These are phyloP conservation scores for Scophthalmus maximus DNA, from an alignment of 2,113 vertebrate species.

Conservation along the genomic window DNA sequence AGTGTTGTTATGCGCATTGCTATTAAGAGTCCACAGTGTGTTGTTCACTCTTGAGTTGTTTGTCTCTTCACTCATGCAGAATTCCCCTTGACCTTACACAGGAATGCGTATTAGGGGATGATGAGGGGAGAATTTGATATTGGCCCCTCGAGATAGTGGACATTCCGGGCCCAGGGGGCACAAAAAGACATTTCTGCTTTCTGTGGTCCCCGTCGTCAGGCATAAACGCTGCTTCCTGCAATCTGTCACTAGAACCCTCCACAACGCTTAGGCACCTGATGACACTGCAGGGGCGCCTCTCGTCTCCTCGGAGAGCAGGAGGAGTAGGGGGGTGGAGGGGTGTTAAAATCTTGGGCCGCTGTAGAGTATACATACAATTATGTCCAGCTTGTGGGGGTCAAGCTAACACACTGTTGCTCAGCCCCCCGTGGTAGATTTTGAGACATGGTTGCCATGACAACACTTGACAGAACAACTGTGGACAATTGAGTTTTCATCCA, in stretches of 20 bases:
- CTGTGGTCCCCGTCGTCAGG: constrained; percentile 78
- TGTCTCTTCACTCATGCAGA: constrained; percentile 62
- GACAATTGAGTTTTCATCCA: not conserved
- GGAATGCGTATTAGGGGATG: constrained; percentile 82
- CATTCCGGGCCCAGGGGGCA: constrained; percentile 83
- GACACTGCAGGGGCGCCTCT: constrained; percentile 80
- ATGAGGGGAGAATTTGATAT: constrained; percentile 86
- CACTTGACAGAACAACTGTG: not conserved
- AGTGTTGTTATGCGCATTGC: constrained; percentile 8
- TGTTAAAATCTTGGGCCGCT: constrained; percentile 16
- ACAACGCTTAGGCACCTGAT: constrained; percentile 82
- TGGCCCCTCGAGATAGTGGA: constrained; percentile 84
- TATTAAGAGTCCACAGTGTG: constrained; percentile 16
- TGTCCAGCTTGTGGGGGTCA: not conserved
- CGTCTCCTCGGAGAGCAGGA: constrained; percentile 66
- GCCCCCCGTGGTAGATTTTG: not conserved
- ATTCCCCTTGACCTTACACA: constrained; percentile 81
- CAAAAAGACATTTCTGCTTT: constrained; percentile 87
- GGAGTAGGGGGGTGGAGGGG: constrained; percentile 3
- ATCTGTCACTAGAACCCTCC: constrained; percentile 86
- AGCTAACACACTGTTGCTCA: constrained; percentile 1
- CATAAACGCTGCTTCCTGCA: constrained; percentile 85
- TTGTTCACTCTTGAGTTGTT: constrained; percentile 47
- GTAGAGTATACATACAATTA: constrained; percentile 3
- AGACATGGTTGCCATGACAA: not conserved